Conservation (phyloP, 2,888 invertebrate species). For the Caenorhabditis japonica region DNA sequence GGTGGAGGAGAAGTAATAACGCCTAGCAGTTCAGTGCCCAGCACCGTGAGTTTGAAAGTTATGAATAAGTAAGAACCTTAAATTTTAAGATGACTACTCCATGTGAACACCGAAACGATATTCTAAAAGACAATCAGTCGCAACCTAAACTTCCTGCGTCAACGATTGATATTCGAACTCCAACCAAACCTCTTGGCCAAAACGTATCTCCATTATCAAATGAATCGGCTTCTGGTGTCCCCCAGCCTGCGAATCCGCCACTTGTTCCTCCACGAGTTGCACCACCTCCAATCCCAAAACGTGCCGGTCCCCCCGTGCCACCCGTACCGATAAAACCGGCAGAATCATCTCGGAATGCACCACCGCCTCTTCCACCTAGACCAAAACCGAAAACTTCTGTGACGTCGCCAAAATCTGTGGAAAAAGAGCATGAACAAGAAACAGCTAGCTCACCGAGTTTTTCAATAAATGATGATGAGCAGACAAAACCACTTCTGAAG, state of each 20-base stretch:
- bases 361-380: slow-evolving; percentile 58
- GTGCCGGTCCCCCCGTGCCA: too few species aligned
- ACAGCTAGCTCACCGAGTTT: slow-evolving; percentile 18
- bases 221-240: slow-evolving; percentile 27
- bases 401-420: not conserved
- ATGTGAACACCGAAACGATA: slow-evolving; percentile 18
- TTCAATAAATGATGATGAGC: slow-evolving; percentile 5
- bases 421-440: not conserved
- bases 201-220: slow-evolving; percentile 1
- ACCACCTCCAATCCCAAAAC: slow-evolving; percentile 30
- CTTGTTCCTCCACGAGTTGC: slow-evolving; percentile 39
- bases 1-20: slow-evolving; percentile 56
- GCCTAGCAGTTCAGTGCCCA: slow-evolving; percentile 54
- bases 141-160: slow-evolving; percentile 60
- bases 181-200: slow-evolving; percentile 57
- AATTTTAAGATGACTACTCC: slow-evolving; percentile 46
- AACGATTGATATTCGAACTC: slow-evolving; percentile 59
- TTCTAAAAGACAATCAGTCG: slow-evolving; percentile 10
- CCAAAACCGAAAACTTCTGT: slow-evolving; percentile 35
- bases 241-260: too few species aligned
- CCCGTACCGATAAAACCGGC: too few species aligned
- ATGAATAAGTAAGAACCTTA: not conserved
- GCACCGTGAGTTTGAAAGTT: slow-evolving; percentile 45
- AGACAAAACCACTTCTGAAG: slow-evolving; percentile 31
- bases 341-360: slow-evolving; percentile 40